Base-by-base conservation (phyloP, 1,140 invertebrate species). In the Drosophila lacertosa region DNA sequence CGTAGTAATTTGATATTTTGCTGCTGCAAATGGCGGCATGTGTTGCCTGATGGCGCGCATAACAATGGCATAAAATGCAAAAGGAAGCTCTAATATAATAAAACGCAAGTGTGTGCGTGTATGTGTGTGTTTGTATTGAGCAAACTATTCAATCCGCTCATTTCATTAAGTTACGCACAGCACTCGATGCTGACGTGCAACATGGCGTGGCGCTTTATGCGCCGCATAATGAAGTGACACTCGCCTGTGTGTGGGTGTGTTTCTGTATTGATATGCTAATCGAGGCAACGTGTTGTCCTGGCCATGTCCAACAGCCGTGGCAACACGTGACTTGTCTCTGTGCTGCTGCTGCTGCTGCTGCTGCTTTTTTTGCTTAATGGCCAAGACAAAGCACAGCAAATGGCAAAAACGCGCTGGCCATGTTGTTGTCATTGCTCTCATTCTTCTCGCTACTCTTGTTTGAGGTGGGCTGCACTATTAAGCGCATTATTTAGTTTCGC, bases 261-360 rank as follows among this genome's bases (percentile, higher is more conserved):
- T 48, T 70, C 47, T 60, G 62, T 71, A 89, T 89, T 89, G 88
- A 89, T 89, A 89, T 89, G 86, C 86, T 89, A 89, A 89, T 89
- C 86, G 86, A 68, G 63, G 63, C 66, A 71, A 77, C 71, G 66
- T 74, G 71, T 71, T 62, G 65, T 37, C 72, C 59, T 40, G 63
- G 55, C 65, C 32, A 63, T 42, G 42, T 64, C 53, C 50, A 63
- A 66, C 32, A 53, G 47, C 42, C 44, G 44, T 42, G 44, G 60
- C 68, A 65, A 74, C 60, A 66, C 44, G 54, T 70, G 67, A 64
- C 67, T 45, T 24, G 42, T 13, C 32, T 13, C 32, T 40, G 22
- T n/a, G 50, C 24, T 3, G 13, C 59, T 54, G 40, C 29, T 42
- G 44, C 37, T 48, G 35, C 42, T 22, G 37, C 35, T 26, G n/a